Percentiles rank a stretch among this genome's conserved stretches.
These are phyloP conservation scores for Pseudorasbora parva DNA, from an alignment of 2,113 vertebrate genomes.

Conservation along the genomic window DNA sequence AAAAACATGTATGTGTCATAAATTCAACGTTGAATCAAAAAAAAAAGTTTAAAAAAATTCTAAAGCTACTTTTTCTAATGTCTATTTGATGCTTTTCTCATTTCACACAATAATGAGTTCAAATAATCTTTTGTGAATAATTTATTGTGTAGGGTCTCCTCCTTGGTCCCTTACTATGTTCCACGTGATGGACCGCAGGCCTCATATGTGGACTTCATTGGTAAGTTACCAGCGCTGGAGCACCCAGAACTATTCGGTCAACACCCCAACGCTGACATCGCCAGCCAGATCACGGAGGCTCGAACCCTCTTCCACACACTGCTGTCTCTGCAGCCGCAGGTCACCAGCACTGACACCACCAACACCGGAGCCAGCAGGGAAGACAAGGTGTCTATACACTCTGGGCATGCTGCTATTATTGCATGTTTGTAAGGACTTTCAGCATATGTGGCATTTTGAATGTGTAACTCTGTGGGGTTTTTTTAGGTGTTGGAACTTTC, in stretches of 20 bases:
- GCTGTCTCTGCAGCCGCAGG: slow-evolving; percentile 87
- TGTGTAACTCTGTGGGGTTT: slow-evolving; percentile 2
- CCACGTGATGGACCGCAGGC: slow-evolving; percentile 79
- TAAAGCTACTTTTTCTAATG: no score
- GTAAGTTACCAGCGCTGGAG: slow-evolving; percentile 78
- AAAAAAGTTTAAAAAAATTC: no score
- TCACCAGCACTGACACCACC: slow-evolving; percentile 65
- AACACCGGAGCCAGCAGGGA: slow-evolving; percentile 75
- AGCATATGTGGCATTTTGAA: background rate
- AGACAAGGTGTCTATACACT: slow-evolving; percentile 76
- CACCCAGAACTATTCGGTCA: slow-evolving; percentile 87
- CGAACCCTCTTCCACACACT: slow-evolving; percentile 84
- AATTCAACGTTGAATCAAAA: no score
- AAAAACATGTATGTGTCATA: no score
- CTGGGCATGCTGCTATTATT: no score
- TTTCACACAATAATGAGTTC: no score
- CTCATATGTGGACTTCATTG: slow-evolving; percentile 79
- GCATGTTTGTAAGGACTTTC: background rate
- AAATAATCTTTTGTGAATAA: no score
- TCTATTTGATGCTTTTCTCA: no score
- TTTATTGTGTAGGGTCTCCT: slow-evolving; percentile 75
- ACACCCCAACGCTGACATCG: slow-evolving; percentile 86
- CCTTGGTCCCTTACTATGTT: slow-evolving; percentile 78
- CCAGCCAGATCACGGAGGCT: slow-evolving; percentile 85
- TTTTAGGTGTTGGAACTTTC: slow-evolving; percentile 83